Evolutionary conservation across 2,113 vertebrate genomes (phyloP).

Genomic region (Hipposideros armiger): DNA sequence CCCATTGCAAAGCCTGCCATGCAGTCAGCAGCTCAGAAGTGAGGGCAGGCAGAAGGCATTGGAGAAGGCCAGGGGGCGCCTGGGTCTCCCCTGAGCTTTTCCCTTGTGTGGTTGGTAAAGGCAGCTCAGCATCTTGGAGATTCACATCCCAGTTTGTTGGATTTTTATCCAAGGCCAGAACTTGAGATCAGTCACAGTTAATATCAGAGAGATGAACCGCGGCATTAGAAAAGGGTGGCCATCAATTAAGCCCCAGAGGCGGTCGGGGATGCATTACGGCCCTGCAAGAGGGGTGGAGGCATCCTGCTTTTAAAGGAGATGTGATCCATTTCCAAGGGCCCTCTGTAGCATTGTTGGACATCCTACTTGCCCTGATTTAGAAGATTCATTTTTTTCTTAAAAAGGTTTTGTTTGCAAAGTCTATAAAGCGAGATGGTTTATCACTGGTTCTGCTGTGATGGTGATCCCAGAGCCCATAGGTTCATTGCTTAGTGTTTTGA

Average conservation of each 20-base stretch:
- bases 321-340: not conserved
- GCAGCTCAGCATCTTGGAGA: not conserved
- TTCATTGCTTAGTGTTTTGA: conserved; percentile 19
- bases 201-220: conserved; percentile 32
- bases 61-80: too few relatives aligned
- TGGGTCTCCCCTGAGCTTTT: not conserved
- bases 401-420: conserved; percentile 45
- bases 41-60: conserved; percentile 29
- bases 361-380: not conserved
- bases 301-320: not conserved
- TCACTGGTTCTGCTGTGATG: not conserved
- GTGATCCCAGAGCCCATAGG: not conserved
- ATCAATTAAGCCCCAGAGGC: not conserved
- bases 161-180: conserved; percentile 40
- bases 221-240: not conserved
- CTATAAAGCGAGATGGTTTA: conserved; percentile 16
- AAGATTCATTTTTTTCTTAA: conserved; percentile 40
- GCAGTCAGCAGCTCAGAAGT: conserved; percentile 51
- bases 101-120: not conserved
- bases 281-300: not conserved
- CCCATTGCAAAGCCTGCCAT: conserved; percentile 28
- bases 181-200: conserved; percentile 40
- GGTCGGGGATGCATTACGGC: not conserved
- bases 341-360: not conserved
- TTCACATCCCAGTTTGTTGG: not conserved